phyloP scores from a whole-genome alignment of 2,113 vertebrate species.

The Osmerus mordax region DNA sequence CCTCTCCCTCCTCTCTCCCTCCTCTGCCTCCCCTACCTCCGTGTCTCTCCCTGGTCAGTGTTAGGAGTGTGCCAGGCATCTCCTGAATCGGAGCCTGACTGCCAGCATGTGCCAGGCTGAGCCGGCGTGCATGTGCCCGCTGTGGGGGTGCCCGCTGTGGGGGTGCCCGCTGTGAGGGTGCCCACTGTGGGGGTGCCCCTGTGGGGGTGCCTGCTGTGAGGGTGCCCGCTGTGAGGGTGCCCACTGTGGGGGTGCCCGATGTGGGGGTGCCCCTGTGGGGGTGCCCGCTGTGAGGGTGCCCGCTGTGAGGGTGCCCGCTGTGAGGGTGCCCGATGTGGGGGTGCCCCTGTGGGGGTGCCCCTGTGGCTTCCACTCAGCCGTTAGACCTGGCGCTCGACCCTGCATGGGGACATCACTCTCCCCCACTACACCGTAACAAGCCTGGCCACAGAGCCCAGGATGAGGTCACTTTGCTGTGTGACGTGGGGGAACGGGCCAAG shows the following conservation, averaged over 20 bases:
- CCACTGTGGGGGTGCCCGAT: neutral
- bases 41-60: neutral
- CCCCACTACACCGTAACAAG: neutral
- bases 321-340: neutral
- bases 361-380: neutral
- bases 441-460: slow-evolving; percentile 1
- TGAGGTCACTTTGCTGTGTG: slow-evolving; percentile 4
- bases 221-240: neutral
- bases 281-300: too few species aligned
- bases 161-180: neutral
- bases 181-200: neutral
- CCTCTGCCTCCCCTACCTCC: slow-evolving; percentile 4
- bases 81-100: slow-evolving; percentile 20
- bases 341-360: neutral
- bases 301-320: too few species aligned
- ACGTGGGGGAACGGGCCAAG: neutral
- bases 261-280: too few species aligned
- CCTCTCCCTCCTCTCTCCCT: slow-evolving; percentile 22
- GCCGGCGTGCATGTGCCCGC: slow-evolving; percentile 16
- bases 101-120: slow-evolving; percentile 19
- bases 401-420: neutral
- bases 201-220: too few species aligned
- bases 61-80: neutral
- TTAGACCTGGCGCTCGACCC: slow-evolving; percentile 7
- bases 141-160: too few species aligned